Conservation (phyloP, 2,888 invertebrate genomes). For the Myopa testacea region DNA sequence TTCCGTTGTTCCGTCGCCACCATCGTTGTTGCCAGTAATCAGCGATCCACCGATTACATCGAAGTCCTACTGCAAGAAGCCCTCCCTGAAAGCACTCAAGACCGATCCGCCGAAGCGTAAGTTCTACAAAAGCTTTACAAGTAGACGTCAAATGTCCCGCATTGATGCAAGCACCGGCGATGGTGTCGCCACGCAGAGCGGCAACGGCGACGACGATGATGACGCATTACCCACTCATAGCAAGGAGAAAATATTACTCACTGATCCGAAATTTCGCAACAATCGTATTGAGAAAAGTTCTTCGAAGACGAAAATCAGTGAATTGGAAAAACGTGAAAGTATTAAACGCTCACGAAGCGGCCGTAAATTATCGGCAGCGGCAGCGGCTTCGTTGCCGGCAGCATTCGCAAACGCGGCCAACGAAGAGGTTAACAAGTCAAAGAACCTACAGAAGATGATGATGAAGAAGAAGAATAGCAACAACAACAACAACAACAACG, state of each 20-base stretch:
- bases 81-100: conserved; percentile 53
- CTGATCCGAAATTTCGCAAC: conserved; percentile 64
- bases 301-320: conserved; percentile 61
- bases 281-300: conserved; percentile 65
- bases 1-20: neutral
- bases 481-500: conserved; percentile 25
- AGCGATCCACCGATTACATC: conserved; percentile 10
- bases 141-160: conserved; percentile 24
- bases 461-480: conserved; percentile 42
- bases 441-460: conserved; percentile 43
- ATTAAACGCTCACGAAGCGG: conserved; percentile 53
- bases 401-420: conserved; percentile 21
- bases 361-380: conserved; percentile 56
- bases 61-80: conserved; percentile 45
- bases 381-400: conserved; percentile 36
- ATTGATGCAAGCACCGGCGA: conserved; percentile 27
- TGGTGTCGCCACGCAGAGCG: conserved; percentile 7
- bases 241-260: conserved; percentile 61
- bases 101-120: conserved; percentile 52
- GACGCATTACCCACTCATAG: conserved; percentile 52
- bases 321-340: conserved; percentile 56
- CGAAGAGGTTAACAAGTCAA: conserved; percentile 34
- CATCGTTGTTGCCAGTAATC: conserved; percentile 1
- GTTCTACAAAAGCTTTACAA: conserved; percentile 48
- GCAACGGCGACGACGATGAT: conserved; percentile 36